phyloP scores from a whole-genome alignment of 2,888 invertebrate genomes.

The Sipha maydis region DNA sequence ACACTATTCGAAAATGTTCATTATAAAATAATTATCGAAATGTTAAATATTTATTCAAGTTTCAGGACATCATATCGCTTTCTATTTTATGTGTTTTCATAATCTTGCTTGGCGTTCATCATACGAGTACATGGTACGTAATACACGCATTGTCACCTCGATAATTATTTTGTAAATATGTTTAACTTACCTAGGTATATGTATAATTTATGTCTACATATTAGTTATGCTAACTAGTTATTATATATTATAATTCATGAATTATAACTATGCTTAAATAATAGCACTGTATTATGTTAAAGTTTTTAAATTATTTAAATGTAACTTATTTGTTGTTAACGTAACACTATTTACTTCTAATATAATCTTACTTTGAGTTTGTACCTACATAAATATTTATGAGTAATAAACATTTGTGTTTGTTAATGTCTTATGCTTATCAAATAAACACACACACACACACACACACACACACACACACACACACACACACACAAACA shows the following conservation, averaged over 20 bases:
- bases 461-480: too few species aligned
- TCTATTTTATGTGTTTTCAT: background rate
- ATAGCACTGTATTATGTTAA: background rate
- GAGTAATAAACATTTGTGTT: background rate
- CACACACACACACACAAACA: too few species aligned
- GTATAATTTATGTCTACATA: background rate
- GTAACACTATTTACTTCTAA: background rate
- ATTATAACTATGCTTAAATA: background rate
- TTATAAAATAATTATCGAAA: background rate
- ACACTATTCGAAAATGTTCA: background rate
- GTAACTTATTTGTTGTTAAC: background rate
- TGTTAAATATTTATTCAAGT: background rate
- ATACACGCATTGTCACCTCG: background rate
- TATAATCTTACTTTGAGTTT: background rate
- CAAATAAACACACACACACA: too few species aligned
- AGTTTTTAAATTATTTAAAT: background rate
- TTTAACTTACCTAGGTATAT: background rate
- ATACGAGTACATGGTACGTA: background rate
- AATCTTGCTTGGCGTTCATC: background rate
- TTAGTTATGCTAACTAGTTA: background rate
- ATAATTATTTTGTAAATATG: background rate
- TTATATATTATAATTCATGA: background rate
- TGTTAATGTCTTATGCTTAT: background rate
- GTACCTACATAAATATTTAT: conserved; percentile 35
- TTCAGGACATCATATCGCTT: background rate